Evolutionary conservation across 2,888 invertebrate species (phyloP), one percentile per base, ranked within the genome.

Genomic region (Ariolimax columbianus): DNA sequence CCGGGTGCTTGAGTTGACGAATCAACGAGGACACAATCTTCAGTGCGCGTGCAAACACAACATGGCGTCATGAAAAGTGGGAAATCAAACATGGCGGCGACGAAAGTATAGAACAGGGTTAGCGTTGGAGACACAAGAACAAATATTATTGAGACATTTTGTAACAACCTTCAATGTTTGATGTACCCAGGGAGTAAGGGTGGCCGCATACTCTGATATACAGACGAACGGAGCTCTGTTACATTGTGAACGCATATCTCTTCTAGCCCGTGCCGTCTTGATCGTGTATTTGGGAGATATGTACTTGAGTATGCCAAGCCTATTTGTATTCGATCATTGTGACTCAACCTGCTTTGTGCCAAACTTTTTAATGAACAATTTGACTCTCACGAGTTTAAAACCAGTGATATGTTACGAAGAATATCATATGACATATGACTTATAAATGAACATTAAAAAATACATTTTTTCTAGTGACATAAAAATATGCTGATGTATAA

Each of bases 81-180:
- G 19, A 47, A 77, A 47, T 47, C 77, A 77, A 77, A 77, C 77
- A 77, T 77, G 77, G 55, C 77, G 77, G 26, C 47, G 77, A n/a
- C 0, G 23, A 33, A 51, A 47, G 77, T 77, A 43, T 51, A 51
- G 51, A 47, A 30, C n/a, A 43, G 3, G 17, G 51, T 51, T 33
- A 77, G 77, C 30, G 51, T 23, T 51, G 77, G 23, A n/a, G 77
- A 77, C 26, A 33, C n/a, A 33, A 77, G 47, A 51, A 47, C 77
- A 77, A 77, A 77, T 77, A 77, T 77, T 77, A 47, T 77, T 47
- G 77, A 51, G 77, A 77, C 68, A 43, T 77, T 77, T 77, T 77
- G 77, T 77, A 77, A 77, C 77, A 77, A 77, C 77, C 30, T 47
- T 33, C 77, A 77, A 77, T 77, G 51, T 77, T 77, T 77, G 77